These are phyloP conservation scores for Andricus grossulariae DNA, from an alignment of 1,140 invertebrate genomes.

Conservation along the genomic window DNA sequence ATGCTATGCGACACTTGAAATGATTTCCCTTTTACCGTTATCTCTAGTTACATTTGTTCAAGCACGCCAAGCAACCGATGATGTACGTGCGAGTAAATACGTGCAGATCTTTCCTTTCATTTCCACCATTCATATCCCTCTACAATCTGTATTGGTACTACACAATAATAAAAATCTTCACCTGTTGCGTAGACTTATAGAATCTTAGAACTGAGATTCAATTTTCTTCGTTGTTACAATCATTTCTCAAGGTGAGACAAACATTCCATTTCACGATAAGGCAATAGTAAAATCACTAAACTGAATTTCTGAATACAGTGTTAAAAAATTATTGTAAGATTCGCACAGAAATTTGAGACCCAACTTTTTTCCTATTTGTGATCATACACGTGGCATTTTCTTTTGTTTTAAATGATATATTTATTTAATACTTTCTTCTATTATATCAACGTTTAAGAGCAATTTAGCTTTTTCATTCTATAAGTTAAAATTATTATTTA, in stretches of 20 bases:
- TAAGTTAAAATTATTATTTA: too few relatives aligned
- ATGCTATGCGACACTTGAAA: conserved; percentile 22
- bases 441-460: too few relatives aligned
- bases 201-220: not conserved
- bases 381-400: too few relatives aligned
- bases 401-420: too few relatives aligned
- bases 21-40: not conserved
- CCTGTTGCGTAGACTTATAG: conserved; percentile 12
- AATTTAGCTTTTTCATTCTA: too few relatives aligned
- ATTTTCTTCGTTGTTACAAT: conserved; percentile 24
- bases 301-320: not conserved
- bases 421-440: too few relatives aligned
- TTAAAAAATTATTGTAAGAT: not conserved
- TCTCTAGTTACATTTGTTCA: conserved; percentile 3
- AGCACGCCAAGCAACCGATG: not conserved
- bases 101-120: conserved; percentile 40
- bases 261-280: not conserved
- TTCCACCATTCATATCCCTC: conserved; percentile 14
- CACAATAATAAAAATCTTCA: not conserved
- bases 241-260: conserved; percentile 8
- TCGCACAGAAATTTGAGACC: too few relatives aligned
- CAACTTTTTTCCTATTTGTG: too few relatives aligned
- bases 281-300: not conserved
- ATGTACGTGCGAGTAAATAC: conserved; percentile 44
- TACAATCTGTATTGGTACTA: conserved; percentile 1